Base-by-base conservation (phyloP, 1,140 invertebrate genomes). In the Linepithema humile region DNA sequence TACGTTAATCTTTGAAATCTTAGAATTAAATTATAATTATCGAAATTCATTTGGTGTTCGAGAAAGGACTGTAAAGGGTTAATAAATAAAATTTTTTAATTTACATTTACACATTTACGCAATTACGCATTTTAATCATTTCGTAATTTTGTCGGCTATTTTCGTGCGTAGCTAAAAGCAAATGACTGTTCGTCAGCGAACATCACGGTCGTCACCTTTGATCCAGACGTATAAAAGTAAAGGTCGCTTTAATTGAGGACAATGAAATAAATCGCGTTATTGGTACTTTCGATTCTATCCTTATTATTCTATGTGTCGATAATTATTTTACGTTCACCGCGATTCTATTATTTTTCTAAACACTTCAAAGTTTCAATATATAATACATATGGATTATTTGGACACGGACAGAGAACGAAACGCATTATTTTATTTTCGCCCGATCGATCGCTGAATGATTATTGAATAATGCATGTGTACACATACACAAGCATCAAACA, bases 181-280 rank as follows among this genome's bases (percentile, higher is more conserved):
- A 17, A 23, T 29, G n/a, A n/a, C 26, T 23, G 40, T 48, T 65
- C 29, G 29, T 65, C 57, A 64, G 20, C 15, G n/a, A 62, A 48
- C 59, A 10, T 65, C 45, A 65, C 20, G 43, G 7, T 38, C 57
- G 20, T 77, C 20, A 50, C 5, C 32, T 50, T 17, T 48, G 43
- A 53, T 45, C 4, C 17, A 59, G 55, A 55, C 29, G 48, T 23
- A 48, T 50, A 7, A 29, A 77, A 65, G n/a, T 38, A 67, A 77
- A 77, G 45, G 74, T 78, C 35, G 35, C 45, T 78, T 78, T 78
- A 78, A 78, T 78, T 53, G 26, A 67, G 62, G 2, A n/a, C 60
- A 45, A 77, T 67, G 23, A 55, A 23, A 50, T 45, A 64, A 77
- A 64, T 67, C 17, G 23, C 40, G 6, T 75, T 75, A 57, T 62